Evolutionary conservation across 2,797 vertebrate species (phyloP).

Genomic region (Balearica regulorum): DNA sequence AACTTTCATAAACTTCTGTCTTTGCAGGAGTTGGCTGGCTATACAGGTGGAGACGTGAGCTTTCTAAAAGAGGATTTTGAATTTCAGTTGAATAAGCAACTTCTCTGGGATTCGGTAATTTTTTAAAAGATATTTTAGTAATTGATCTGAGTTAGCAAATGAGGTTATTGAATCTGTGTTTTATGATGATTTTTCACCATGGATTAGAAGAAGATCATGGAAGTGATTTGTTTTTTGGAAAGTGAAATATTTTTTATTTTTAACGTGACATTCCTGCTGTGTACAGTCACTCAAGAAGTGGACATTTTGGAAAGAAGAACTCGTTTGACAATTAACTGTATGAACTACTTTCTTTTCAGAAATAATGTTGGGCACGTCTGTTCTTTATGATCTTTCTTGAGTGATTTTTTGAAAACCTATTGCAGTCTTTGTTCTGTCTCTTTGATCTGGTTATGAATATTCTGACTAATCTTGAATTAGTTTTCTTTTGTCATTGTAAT

Average conservation of each 20-base stretch:
- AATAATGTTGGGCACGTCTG: background rate
- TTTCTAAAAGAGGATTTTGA: slow-evolving; percentile 96
- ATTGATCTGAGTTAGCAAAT: background rate
- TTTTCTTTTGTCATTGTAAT: background rate
- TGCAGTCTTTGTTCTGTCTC: background rate
- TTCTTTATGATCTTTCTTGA: background rate
- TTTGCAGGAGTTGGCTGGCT: slow-evolving; percentile 90
- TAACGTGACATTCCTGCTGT: background rate
- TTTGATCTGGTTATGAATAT: background rate
- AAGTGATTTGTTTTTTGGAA: background rate
- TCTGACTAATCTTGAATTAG: background rate
- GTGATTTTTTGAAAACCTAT: background rate
- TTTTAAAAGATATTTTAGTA: background rate
- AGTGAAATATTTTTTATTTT: background rate
- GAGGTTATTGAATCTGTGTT: background rate
- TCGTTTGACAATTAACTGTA: background rate
- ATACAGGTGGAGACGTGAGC: slow-evolving; percentile 89
- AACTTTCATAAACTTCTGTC: background rate
- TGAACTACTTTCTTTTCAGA: background rate
- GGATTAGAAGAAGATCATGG: background rate
- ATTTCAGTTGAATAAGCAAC: slow-evolving; percentile 86
- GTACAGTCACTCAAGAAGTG: background rate
- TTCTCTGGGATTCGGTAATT: slow-evolving; percentile 87
- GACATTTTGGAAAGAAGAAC: background rate
- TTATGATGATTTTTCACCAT: background rate